Base-by-base conservation (phyloP, 1,140 invertebrate genomes). In the Gryon sp. region DNA sequence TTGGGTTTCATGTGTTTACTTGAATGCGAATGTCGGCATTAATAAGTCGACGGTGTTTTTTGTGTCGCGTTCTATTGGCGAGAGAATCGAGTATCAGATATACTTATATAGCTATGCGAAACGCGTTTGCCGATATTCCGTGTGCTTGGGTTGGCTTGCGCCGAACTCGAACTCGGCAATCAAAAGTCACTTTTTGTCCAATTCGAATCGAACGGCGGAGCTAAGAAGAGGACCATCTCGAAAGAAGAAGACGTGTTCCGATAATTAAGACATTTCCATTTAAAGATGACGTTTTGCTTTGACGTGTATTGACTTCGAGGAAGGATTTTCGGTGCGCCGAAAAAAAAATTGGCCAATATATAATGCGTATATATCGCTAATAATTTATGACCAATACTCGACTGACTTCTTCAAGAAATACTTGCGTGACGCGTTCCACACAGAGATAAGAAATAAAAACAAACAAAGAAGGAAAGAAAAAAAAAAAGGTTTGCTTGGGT, bases 191-290 rank as follows among this genome's bases (percentile, higher is more conserved):
- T n/a, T n/a, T n/a, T n/a, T n/a, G n/a, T n/a, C n/a, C n/a, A n/a
- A n/a, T n/a, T n/a, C n/a, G n/a, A 60, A 22, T 45, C 52, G 66
- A 60, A 70, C 34, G 74, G 41, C 24, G 57, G 34, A 52, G 50
- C 73, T 52, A 43, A 43, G 66, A 16, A 76, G 59, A 50, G 65
- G 66, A 70, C 66, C 75, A n/a, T 26, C 75, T 82, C 52, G n/a
- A n/a, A n/a, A n/a, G n/a, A n/a, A n/a, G n/a, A n/a, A n/a, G 14
- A 84, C 83, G 83, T 84, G 83, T 83, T 80, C 81, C 59, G 82
- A 84, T 84, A 84, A 84, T 84, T 84, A 84, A 84, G 83, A 84
- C 83, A 83, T 84, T 84, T 84, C 82, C 83, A 84, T 84, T 83
- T 83, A 79, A 68, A 84, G 83, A 82, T 84, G 82, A 84, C 81